phyloP scores from a whole-genome alignment of 92 coral and sea anemone genomes.

The Phymanthus crucifer region DNA sequence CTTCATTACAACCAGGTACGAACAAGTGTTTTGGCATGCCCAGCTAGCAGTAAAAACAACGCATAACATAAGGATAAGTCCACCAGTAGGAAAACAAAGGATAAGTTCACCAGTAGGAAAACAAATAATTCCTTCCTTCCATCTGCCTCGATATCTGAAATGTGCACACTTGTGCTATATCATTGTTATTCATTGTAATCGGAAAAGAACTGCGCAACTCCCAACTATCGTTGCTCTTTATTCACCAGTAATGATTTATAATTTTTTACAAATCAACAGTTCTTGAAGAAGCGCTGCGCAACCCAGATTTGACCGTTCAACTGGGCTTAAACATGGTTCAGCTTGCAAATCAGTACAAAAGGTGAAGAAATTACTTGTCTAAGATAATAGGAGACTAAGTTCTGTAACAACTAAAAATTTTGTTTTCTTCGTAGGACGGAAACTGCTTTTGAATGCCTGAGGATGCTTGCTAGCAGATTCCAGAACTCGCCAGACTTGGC shows the following conservation, averaged over 20 bases:
- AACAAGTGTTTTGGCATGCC: not conserved
- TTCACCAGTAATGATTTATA: not conserved
- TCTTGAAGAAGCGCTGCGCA: conserved; percentile 87
- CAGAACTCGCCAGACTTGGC: conserved; percentile 86
- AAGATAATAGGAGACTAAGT: not conserved
- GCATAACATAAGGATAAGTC: too few species aligned
- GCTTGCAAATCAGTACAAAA: conserved; percentile 72
- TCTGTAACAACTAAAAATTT: not conserved
- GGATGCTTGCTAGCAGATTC: conserved; percentile 65
- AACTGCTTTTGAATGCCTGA: conserved; percentile 77
- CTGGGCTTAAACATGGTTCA: conserved; percentile 65
- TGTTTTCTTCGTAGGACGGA: conserved; percentile 51
- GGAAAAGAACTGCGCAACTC: too few species aligned
- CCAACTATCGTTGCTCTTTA: not conserved
- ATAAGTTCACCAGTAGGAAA: not conserved
- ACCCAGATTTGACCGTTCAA: conserved; percentile 79
- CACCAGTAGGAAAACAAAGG: too few species aligned
- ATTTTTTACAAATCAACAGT: conserved; percentile 42
- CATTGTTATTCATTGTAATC: too few species aligned
- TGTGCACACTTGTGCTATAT: too few species aligned
- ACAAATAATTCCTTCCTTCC: too few species aligned
- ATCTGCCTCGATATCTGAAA: too few species aligned
- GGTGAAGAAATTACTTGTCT: conserved; percentile 37
- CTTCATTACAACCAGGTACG: conserved; percentile 78
- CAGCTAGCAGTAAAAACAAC: not conserved